Evolutionary conservation across 2,888 invertebrate genomes (phyloP), one percentile per base, ranked within the genome.

Genomic region (Allolobophora icterica): DNA sequence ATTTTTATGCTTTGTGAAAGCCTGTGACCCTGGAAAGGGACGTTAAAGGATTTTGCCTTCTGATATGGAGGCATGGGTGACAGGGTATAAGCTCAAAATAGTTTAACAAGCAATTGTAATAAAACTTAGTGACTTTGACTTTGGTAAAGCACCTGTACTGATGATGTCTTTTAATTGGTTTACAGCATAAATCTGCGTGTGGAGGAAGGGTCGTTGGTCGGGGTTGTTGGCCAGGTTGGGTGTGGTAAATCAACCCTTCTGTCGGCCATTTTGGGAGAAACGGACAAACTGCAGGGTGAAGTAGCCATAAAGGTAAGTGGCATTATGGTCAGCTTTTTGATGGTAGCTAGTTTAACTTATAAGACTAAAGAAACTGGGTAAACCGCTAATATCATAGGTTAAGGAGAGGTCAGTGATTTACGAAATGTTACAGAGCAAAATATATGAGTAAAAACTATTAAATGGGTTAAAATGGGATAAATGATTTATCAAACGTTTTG

Each of bases 171-270:
- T 8, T n/a, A n/a, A 11, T 11, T 71, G 4, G 8, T 71, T 87
- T 52, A 24, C 91, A 97, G 98, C 94, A 97, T 98, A 90, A 97
- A 97, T 94, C 94, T 98, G 90, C 96, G 96, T 92, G 96, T 98
- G 30, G 96, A 96, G 13, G 96, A 97, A 89, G 97, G 97, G 19
- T 96, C 96, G 13, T 95, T 98, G 71, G 97, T 97, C 21, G 98
- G 98, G 0, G 96, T 98, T 38, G 98, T 98, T 0, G 98, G 98
- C 11, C 96, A 97, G 52, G 98, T 98, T 2, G 98, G 98, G 91
- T 96, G 97, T 4, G 98, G 98, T 90, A 98, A 98, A 93, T 94
- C 95, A 19, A 95, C 95, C 15, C 92, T 95, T 17, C 84, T 95
- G 52, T 94, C 95, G 33, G 94, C 95, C 89, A 92, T 95, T 33